These are phyloP conservation scores for Nomia melanderi DNA, from an alignment of 1,140 invertebrate species.

Conservation along the genomic window DNA sequence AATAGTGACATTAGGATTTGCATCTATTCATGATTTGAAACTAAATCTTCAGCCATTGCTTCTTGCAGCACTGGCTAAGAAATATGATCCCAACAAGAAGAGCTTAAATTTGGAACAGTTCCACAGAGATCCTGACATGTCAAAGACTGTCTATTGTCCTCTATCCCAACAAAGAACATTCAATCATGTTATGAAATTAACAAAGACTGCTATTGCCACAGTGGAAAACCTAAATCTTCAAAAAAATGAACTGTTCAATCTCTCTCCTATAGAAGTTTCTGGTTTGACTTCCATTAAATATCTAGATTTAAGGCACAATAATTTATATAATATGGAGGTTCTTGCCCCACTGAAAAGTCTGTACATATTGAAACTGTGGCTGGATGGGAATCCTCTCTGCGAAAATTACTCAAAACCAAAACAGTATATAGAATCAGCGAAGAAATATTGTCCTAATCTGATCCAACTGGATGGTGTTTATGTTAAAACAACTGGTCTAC, in stretches of 20 bases:
- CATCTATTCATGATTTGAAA: slow-evolving; percentile 78
- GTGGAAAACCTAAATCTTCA: slow-evolving; percentile 76
- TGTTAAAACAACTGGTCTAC: slow-evolving; percentile 59
- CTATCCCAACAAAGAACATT: slow-evolving; percentile 79
- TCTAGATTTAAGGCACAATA: slow-evolving; percentile 80
- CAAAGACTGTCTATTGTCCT: slow-evolving; percentile 77
- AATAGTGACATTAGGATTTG: slow-evolving; percentile 77
- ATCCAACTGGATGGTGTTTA: slow-evolving; percentile 71
- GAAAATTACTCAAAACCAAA: slow-evolving; percentile 73
- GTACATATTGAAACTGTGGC: slow-evolving; percentile 70
- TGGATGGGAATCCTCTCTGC: slow-evolving; percentile 77
- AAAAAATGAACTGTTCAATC: slow-evolving; percentile 76
- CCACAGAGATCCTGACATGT: slow-evolving; percentile 78
- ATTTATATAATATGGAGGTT: slow-evolving; percentile 68
- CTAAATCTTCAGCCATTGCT: slow-evolving; percentile 79
- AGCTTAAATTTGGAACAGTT: slow-evolving; percentile 78
- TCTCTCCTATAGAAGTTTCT: slow-evolving; percentile 73
- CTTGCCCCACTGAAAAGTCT: slow-evolving; percentile 65
- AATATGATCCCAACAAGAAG: slow-evolving; percentile 72
- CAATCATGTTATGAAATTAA: slow-evolving; percentile 78
- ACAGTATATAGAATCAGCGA: slow-evolving; percentile 71
- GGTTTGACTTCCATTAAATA: slow-evolving; percentile 67
- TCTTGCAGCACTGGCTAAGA: slow-evolving; percentile 72
- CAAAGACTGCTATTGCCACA: slow-evolving; percentile 69
- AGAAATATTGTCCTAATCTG: slow-evolving; percentile 71